Evolutionary conservation across 1,140 invertebrate genomes (phyloP), one percentile per base, ranked within the genome.

Genomic region (Drosophila tropicalis): DNA sequence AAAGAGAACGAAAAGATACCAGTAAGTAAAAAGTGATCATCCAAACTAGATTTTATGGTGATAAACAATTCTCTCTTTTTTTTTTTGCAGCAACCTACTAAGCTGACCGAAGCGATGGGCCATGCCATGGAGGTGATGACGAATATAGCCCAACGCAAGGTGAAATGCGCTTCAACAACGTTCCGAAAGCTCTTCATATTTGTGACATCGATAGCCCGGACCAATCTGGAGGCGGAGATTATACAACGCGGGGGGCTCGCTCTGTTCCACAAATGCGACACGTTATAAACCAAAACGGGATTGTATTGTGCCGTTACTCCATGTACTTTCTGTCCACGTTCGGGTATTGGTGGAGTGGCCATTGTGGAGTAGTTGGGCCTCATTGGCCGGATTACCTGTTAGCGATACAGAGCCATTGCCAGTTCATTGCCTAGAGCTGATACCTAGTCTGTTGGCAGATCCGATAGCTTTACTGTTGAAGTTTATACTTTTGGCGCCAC

Each of bases 41-140:
- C 1, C 9, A 22, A 17, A 41, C 12, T 2, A 10, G 1, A 57
- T 41, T 13, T 39, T 10, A 39, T 39, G 29, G 3, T 29, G 29
- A 29, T 29, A 5, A 29, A 5, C 29, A 29, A 4, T 13, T 9
- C 3, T 13, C 12, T 64, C 17, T 0, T 2, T 17, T 44, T 17
- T 44, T 62, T 32, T 34, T 83, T 85, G 5, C 79, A 95, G 94
- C 93, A 92, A 54, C 92, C 93, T 10, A 95, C 95, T 5, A 95
- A 95, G 82, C 93, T 97, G 15, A 94, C 95, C 3, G 94, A 96
- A 81, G 96, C 96, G 44, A 97, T 97, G 94, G 94, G 94, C 29
- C 96, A 96, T 90, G 95, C 96, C n/a, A 98, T 98, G 97, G 97
- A 98, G 92, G 97, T 98, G 89, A 96, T 99, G 94, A 97, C 97